Conservation (phyloP, 2,113 vertebrate species). For the Proterorhinus semilunaris region DNA sequence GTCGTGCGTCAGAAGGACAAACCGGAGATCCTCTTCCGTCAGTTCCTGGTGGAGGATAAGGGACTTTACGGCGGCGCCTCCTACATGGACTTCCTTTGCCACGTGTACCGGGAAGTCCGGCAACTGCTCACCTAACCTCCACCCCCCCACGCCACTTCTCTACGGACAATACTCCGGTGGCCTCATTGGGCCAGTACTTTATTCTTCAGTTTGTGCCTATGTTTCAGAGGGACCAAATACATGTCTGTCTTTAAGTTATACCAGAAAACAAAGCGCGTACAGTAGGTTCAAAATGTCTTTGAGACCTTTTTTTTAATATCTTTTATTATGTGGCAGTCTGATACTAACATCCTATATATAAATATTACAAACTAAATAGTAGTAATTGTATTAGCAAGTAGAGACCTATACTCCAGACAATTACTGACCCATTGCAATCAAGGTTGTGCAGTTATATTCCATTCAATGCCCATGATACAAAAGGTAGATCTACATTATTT, state of each 20-base stretch:
- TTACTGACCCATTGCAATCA: no score
- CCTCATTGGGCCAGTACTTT: slow-evolving; percentile 24
- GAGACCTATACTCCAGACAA: slow-evolving; percentile 6
- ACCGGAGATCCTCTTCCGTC: slow-evolving; percentile 86
- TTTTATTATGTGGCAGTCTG: no score
- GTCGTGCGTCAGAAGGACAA: slow-evolving; percentile 90
- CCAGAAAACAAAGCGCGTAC: background rate
- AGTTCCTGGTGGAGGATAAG: slow-evolving; percentile 94
- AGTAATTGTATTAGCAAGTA: background rate
- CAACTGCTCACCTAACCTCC: slow-evolving; percentile 86
- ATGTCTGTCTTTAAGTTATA: background rate
- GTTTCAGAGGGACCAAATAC: slow-evolving; percentile 10
- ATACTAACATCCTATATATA: no score
- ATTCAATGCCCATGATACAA: no score
- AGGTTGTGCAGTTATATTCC: no score
- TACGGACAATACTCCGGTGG: slow-evolving; percentile 21
- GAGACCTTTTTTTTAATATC: no score
- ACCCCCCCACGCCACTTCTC: background rate
- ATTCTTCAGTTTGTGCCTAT: background rate
- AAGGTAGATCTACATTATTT: no score
- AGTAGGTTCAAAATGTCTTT: no score
- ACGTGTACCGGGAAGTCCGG: slow-evolving; percentile 89
- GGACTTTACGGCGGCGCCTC: slow-evolving; percentile 86
- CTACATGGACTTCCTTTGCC: slow-evolving; percentile 92
- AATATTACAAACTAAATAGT: no score